Percentiles rank a stretch among this genome's conserved stretches.
phyloP scores from a whole-genome alignment of 1,140 invertebrate species.

The Steinernema feltiae region DNA sequence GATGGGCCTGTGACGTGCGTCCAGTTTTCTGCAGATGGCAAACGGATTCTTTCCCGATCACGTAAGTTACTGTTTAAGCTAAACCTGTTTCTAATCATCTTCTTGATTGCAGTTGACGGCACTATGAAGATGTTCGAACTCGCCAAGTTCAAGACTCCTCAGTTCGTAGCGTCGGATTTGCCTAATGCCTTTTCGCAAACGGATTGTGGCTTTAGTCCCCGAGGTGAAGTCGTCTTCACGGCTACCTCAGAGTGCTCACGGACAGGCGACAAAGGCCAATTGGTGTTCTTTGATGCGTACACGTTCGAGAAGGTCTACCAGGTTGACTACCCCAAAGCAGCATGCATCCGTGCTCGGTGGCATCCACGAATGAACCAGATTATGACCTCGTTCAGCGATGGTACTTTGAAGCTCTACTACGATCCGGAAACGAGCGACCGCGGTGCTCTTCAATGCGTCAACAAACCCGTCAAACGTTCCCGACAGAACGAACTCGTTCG shows the following conservation, averaged over 20 bases:
- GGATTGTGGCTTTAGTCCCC: slow-evolving; percentile 86
- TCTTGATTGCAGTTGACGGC: slow-evolving; percentile 67
- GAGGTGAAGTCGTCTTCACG: slow-evolving; percentile 80
- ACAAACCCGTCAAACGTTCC: slow-evolving; percentile 69
- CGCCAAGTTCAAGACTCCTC: slow-evolving; percentile 72
- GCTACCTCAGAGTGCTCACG: slow-evolving; percentile 69
- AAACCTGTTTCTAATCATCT: no score
- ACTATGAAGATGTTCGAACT: slow-evolving; percentile 92
- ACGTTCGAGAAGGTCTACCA: slow-evolving; percentile 68
- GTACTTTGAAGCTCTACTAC: slow-evolving; percentile 80
- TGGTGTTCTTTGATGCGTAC: slow-evolving; percentile 75
- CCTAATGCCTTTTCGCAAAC: slow-evolving; percentile 78
- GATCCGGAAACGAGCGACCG: slow-evolving; percentile 76
- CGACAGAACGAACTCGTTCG: slow-evolving; percentile 72
- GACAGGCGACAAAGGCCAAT: slow-evolving; percentile 69
- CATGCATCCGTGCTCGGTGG: slow-evolving; percentile 80
- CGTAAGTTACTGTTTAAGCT: no score
- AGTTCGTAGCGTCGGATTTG: slow-evolving; percentile 68
- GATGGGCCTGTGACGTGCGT: slow-evolving; percentile 76
- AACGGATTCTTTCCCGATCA: slow-evolving; percentile 72
- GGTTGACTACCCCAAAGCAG: slow-evolving; percentile 70
- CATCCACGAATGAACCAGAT: slow-evolving; percentile 95
- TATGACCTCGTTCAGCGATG: slow-evolving; percentile 84
- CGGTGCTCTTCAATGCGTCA: slow-evolving; percentile 82
- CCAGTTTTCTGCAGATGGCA: slow-evolving; percentile 79